Conservation (phyloP, 2,888 invertebrate species). For the Entomobrya multifasciata region DNA sequence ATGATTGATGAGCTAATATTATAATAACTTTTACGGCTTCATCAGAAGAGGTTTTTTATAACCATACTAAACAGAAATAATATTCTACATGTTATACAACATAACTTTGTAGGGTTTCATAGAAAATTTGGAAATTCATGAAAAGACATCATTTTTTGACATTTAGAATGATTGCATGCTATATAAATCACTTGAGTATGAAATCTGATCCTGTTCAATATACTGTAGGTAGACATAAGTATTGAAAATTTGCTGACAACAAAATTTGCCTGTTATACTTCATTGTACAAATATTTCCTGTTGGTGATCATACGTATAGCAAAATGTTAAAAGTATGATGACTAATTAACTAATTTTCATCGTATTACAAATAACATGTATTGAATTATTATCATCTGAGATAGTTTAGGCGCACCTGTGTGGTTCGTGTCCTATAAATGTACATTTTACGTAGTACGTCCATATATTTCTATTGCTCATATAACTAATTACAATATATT, state of each 20-base stretch:
- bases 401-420: neutral
- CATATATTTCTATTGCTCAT: slow-evolving; percentile 16
- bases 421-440: no score
- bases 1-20: slow-evolving; percentile 42
- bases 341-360: neutral
- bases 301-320: no score
- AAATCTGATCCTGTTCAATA: neutral
- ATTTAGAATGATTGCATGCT: neutral
- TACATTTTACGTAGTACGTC: neutral
- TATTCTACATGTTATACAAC: neutral
- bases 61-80: neutral
- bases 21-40: slow-evolving; percentile 62
- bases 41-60: slow-evolving; percentile 44
- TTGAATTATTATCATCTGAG: no score
- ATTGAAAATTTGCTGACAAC: neutral
- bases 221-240: neutral
- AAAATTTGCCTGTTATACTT: neutral
- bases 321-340: no score
- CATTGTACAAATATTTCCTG: neutral
- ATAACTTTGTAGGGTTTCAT: slow-evolving; percentile 39
- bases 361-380: neutral
- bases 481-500: slow-evolving; percentile 42
- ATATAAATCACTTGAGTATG: neutral
- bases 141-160: neutral
- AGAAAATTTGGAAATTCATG: slow-evolving; percentile 25